A percentile compares a stretch with the other conserved stretches of the same genome.
Conservation (phyloP, 2,888 invertebrate species). For the Drosophila multiciliata region DNA sequence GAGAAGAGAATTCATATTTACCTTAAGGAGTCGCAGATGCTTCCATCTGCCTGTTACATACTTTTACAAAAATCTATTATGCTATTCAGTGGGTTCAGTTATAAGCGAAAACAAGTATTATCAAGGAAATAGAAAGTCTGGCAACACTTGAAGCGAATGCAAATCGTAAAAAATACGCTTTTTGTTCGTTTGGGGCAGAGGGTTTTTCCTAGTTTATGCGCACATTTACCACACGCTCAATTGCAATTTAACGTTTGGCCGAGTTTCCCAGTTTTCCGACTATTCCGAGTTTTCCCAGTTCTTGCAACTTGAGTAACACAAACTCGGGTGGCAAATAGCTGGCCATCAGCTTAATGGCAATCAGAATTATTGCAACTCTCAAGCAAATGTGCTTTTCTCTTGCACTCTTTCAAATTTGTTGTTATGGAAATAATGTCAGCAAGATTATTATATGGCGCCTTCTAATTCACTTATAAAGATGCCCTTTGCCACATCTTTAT, state of each 20-base stretch:
- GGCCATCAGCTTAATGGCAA: conserved; percentile 51
- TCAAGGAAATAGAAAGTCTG: conserved; percentile 7
- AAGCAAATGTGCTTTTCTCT: conserved; percentile 21
- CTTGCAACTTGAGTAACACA: conserved; percentile 44
- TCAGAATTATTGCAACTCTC: conserved; percentile 27
- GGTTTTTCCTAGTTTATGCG: conserved; percentile 34
- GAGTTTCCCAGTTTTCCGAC: conserved; percentile 25
- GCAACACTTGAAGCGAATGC: conserved; percentile 39
- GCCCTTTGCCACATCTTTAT: conserved; percentile 26
- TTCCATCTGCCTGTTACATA: not conserved
- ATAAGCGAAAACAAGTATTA: conserved; percentile 9
- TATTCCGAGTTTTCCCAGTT: conserved; percentile 22
- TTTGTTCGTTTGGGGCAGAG: conserved; percentile 24
- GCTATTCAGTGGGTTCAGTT: not conserved
- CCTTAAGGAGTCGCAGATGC: not conserved
- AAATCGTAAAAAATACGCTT: conserved; percentile 28
- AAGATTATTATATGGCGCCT: conserved; percentile 74
- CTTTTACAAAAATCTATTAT: not conserved
- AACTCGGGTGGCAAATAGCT: conserved; percentile 45
- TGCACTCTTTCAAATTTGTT: conserved; percentile 14
- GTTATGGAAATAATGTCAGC: conserved; percentile 50
- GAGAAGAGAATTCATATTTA: not conserved
- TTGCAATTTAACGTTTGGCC: conserved; percentile 45
- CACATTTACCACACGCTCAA: conserved; percentile 32
- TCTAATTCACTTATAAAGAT: conserved; percentile 70